Conservation (phyloP, 2,888 invertebrate genomes). For the Patella ulyssiponensis region DNA sequence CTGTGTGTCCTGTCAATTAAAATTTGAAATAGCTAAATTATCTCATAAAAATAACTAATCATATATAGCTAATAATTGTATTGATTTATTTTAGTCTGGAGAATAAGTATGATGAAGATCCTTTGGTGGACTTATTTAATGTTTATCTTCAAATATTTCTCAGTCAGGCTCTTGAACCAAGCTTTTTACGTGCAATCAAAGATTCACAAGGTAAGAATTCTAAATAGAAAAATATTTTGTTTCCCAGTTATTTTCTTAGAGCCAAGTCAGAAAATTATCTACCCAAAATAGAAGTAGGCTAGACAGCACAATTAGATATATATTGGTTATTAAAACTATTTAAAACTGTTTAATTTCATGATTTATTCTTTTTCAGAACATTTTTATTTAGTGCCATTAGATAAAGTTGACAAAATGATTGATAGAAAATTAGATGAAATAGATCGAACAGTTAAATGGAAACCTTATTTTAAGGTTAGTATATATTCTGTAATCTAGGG, state of each 20-base stretch:
- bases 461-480: constrained; percentile 54
- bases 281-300: too few species aligned
- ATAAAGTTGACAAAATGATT: constrained; percentile 57
- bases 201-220: constrained; percentile 50
- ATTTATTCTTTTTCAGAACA: constrained; percentile 43
- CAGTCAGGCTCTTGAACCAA: constrained; percentile 67
- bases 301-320: too few species aligned
- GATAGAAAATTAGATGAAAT: constrained; percentile 51
- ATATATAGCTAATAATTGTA: neutral
- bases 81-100: constrained; percentile 48
- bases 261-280: too few species aligned
- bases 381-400: constrained; percentile 59
- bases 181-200: constrained; percentile 62
- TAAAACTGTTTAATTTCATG: neutral
- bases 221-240: too few species aligned
- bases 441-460: constrained; percentile 56
- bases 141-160: constrained; percentile 68
- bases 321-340: too few species aligned
- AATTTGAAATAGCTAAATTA: neutral
- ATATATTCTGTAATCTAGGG: too few species aligned
- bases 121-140: constrained; percentile 65
- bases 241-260: too few species aligned
- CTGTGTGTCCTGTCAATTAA: neutral
- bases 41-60: neutral
- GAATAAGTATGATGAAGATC: constrained; percentile 63